Evolutionary conservation across 2,797 vertebrate species (phyloP).

Genomic region (Arrhamphus sclerolepis): DNA sequence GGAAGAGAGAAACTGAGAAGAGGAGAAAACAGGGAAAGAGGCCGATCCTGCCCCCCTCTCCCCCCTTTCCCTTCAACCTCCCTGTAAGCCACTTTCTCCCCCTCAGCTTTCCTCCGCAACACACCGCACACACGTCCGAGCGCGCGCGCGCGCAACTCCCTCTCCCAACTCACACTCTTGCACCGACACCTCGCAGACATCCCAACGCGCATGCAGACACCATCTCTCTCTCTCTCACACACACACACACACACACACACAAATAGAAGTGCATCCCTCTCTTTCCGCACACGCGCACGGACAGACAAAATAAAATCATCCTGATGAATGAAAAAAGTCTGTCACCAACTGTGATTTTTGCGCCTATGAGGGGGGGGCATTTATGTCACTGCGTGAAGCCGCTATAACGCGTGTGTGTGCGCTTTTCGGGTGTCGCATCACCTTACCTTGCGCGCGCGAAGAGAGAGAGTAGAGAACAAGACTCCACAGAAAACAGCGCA

Average conservation of each 20-base stretch:
- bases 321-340: constrained; percentile 35
- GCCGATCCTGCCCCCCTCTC: constrained; percentile 48
- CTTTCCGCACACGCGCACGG: background rate
- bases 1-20: background rate
- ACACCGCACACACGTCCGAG: constrained; percentile 27
- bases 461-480: constrained; percentile 71
- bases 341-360: constrained; percentile 13
- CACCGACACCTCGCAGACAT: constrained; percentile 50
- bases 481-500: constrained; percentile 76
- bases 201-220: constrained; percentile 31
- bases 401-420: background rate
- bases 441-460: constrained; percentile 75
- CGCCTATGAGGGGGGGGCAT: constrained; percentile 21
- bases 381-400: constrained; percentile 18
- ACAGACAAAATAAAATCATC: constrained; percentile 1
- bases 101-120: constrained; percentile 58
- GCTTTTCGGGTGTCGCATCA: constrained; percentile 51
- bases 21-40: constrained; percentile 25
- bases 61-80: constrained; percentile 44
- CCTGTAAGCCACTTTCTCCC: constrained; percentile 50
- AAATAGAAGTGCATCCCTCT: too few relatives aligned
- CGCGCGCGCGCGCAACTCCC: constrained; percentile 12
- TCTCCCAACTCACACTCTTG: constrained; percentile 3
- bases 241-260: constrained; percentile 5
- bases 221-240: too few relatives aligned